Base-by-base conservation (phyloP, 2,888 invertebrate genomes). In the Eutolmus rufibarbis region DNA sequence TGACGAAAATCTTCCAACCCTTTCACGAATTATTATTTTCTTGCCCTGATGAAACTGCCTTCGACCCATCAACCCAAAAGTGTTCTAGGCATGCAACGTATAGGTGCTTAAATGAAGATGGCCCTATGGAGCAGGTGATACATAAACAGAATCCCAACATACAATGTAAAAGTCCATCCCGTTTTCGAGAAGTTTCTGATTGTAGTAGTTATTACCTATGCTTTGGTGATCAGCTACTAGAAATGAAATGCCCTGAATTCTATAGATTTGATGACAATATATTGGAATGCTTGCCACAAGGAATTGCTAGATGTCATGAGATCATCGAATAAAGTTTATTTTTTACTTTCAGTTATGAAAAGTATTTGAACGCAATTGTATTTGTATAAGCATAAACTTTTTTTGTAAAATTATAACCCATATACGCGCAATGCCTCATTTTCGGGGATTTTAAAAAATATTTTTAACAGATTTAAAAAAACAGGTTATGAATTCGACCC, bases 241-340 rank as follows among this genome's bases (percentile, higher is more conserved):
- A 88, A 76, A 89, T 89, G 77, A 89, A 88, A 81, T 90, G 90
- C 88, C 89, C 89, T 1, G 87, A 88, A 56, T 89, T 88, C 43
- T 89, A 89, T 82, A 89, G 89, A 43, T 89, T 89, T 84, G 89
- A 89, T 82, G 89, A 89, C 78, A 78, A 79, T 28, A 57, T 88
- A 4, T 51, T 89, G 14, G 88, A 89, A 40, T 90, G 90, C 78
- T 43, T 89, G 4, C 89, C 89, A 34, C 87, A 89, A 74, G 88
- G 88, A 66, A 77, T 89, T 5, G 89, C 89, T 74, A 77, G 87
- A 78, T 89, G 89, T 74, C 16, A 74, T 43, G 85, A 85, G n/a
- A 9, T n/a, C 28, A 14, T 23, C 23, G 74, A 85, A 37, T 40
- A 85, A 74, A 31, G 37, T 34, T 40, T 28, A 84, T 74, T 84